These are phyloP conservation scores for Calyptommatus sinebrachiatus DNA, from an alignment of 2,113 vertebrate species.

Conservation along the genomic window DNA sequence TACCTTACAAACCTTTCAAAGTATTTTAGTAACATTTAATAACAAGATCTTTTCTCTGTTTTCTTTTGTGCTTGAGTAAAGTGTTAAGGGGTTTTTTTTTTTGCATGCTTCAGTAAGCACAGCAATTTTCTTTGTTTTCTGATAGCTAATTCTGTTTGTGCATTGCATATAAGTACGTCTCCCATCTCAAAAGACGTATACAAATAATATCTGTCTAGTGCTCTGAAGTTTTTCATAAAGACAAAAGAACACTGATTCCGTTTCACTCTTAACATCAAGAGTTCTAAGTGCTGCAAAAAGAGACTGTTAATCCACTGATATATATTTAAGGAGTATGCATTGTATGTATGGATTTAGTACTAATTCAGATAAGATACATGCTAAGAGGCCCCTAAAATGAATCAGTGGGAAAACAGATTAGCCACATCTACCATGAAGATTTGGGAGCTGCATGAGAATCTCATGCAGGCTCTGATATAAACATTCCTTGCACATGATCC, in stretches of 20 bases:
- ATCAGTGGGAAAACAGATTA: too few species aligned
- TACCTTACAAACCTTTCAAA: slow-evolving; percentile 34
- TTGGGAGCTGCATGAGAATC: too few species aligned
- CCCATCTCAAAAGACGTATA: background rate
- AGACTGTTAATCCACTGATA: background rate
- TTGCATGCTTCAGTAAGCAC: slow-evolving; percentile 7
- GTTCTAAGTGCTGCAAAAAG: background rate
- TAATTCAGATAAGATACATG: too few species aligned
- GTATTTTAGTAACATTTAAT: background rate
- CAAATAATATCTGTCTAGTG: slow-evolving; percentile 1
- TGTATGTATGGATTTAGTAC: too few species aligned
- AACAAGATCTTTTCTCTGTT: background rate
- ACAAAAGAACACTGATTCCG: background rate
- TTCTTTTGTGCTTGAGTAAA: slow-evolving; percentile 17
- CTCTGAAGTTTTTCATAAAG: slow-evolving; percentile 21
- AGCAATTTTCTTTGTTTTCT: slow-evolving; percentile 19
- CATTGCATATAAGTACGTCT: background rate
- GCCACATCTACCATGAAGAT: too few species aligned
- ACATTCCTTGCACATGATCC: too few species aligned
- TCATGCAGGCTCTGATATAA: too few species aligned
- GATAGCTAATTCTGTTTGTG: background rate
- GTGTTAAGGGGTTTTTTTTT: background rate
- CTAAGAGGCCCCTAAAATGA: too few species aligned
- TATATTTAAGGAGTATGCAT: too few species aligned
- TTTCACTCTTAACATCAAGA: slow-evolving; percentile 11